These are phyloP conservation scores for Chaetophractus vellerosus DNA, from an alignment of 2,797 vertebrate species.

Conservation along the genomic window DNA sequence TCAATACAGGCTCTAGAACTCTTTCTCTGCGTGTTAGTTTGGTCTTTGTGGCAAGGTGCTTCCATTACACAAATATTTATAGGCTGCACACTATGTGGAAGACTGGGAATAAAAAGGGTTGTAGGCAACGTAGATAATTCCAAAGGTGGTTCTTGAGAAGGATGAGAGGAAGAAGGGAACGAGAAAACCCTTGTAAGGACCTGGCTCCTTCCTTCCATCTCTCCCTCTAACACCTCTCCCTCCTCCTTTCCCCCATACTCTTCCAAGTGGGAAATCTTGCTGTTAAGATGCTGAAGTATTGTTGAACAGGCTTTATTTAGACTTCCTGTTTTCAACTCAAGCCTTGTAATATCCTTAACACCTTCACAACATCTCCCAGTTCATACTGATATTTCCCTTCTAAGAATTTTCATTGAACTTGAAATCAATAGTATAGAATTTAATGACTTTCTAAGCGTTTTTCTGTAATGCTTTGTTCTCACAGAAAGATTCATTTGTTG, in stretches of 20 bases:
- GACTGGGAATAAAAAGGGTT: not conserved
- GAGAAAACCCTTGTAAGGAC: not conserved
- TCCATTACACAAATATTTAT: not conserved
- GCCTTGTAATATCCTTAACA: not conserved
- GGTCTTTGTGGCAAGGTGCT: slow-evolving; percentile 38
- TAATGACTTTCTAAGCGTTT: slow-evolving; percentile 44
- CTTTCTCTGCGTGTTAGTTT: not conserved
- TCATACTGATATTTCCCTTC: slow-evolving; percentile 12
- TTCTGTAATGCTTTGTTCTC: not conserved
- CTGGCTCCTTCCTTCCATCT: not conserved
- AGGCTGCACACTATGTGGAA: not conserved
- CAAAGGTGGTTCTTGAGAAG: not conserved
- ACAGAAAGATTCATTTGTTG: not conserved
- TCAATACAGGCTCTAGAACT: not conserved
- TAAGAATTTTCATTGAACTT: not conserved
- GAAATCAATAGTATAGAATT: not conserved
- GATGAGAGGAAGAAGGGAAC: not conserved
- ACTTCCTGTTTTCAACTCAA: slow-evolving; percentile 11
- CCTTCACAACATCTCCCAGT: not conserved
- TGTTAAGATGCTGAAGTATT: not conserved
- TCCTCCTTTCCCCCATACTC: not conserved
- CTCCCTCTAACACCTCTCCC: not conserved
- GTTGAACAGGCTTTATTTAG: slow-evolving; percentile 51
- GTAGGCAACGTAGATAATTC: not conserved
- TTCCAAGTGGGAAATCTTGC: not conserved